phyloP scores from a whole-genome alignment of 2,888 invertebrate genomes.

The Raillietiella orientalis region DNA sequence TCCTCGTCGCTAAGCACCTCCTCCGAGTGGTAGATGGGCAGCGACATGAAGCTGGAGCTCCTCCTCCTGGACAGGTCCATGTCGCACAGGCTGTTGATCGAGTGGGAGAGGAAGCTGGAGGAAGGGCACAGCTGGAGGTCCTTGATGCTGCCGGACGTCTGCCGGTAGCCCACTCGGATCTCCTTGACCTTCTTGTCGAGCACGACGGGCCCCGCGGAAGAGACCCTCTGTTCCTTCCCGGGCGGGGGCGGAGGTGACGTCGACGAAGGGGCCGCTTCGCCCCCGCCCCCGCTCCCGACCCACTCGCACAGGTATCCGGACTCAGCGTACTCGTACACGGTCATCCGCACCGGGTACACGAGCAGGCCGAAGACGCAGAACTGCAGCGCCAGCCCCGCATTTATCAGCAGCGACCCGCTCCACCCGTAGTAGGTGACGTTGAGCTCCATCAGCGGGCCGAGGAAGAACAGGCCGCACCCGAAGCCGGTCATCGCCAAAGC shows the following conservation, averaged over 20 bases:
- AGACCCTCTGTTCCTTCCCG: too few species aligned
- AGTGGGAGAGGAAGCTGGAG: slow-evolving; percentile 6
- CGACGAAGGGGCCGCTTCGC: too few species aligned
- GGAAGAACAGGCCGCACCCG: slow-evolving; percentile 8
- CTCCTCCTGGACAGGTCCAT: too few species aligned
- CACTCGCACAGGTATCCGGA: too few species aligned
- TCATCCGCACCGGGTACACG: slow-evolving; percentile 6
- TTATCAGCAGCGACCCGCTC: slow-evolving; percentile 8
- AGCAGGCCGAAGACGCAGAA: slow-evolving; percentile 8
- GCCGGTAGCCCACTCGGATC: too few species aligned
- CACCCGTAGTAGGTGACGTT: slow-evolving; percentile 8
- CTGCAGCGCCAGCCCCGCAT: slow-evolving; percentile 8
- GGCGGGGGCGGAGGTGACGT: too few species aligned
- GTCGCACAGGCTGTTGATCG: slow-evolving; percentile 6
- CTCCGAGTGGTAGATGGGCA: neutral
- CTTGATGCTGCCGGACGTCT: neutral
- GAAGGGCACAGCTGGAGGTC: slow-evolving; percentile 4
- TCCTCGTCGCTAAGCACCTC: slow-evolving; percentile 5
- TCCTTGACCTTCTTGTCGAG: too few species aligned
- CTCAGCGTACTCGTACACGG: too few species aligned
- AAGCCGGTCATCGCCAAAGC: slow-evolving; percentile 8
- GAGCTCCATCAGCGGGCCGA: slow-evolving; percentile 7
- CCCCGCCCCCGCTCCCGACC: too few species aligned
- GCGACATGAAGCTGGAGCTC: neutral
- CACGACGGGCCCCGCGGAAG: too few species aligned